Evolutionary conservation across 2,797 vertebrate genomes (phyloP).

Genomic region (Tauraco hartlaubi): DNA sequence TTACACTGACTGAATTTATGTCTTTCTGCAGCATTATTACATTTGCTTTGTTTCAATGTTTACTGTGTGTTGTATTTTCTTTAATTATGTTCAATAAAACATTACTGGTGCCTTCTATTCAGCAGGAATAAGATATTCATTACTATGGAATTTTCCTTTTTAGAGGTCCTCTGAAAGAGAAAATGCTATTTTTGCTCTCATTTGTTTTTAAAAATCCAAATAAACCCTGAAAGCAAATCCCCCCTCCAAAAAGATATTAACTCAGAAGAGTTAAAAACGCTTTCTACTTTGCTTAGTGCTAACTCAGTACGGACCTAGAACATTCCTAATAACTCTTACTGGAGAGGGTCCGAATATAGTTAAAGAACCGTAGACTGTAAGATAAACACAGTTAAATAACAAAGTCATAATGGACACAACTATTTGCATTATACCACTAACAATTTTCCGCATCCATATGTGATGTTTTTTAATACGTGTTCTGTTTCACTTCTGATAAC

Average conservation of each 20-base stretch:
- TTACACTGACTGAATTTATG: neutral
- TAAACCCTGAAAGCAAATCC: neutral
- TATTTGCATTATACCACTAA: neutral
- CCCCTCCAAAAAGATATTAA: neutral
- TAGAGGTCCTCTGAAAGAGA: neutral
- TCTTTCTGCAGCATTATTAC: neutral
- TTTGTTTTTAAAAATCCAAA: neutral
- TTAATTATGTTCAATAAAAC: neutral
- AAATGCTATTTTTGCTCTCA: neutral
- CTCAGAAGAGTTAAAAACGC: neutral
- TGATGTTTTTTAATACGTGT: neutral
- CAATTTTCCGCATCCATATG: neutral
- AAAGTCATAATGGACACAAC: neutral
- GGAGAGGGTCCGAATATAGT: neutral
- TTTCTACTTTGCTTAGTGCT: neutral
- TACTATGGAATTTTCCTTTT: neutral
- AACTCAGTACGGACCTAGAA: neutral
- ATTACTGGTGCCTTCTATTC: neutral
- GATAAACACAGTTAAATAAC: neutral
- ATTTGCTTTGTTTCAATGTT: neutral
- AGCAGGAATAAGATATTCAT: neutral
- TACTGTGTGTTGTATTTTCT: neutral
- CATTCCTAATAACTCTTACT: neutral
- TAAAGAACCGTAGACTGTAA: neutral
- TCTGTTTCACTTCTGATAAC: neutral